Evolutionary conservation across 2,888 invertebrate genomes (phyloP).

Genomic region (Thelaira solivaga): DNA sequence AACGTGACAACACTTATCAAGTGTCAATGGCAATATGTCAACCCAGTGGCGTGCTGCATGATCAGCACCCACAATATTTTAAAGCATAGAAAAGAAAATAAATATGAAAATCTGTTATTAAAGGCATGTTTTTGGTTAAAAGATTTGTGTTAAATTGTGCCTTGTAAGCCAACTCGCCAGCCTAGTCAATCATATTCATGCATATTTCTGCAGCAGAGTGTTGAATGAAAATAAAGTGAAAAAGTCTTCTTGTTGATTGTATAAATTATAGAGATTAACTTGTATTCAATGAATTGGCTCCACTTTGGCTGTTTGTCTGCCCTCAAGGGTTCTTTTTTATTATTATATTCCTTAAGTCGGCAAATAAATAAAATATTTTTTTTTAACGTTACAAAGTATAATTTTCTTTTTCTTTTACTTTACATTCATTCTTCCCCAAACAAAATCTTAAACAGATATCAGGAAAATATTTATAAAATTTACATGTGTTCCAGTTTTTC

Average conservation of each 20-base stretch:
- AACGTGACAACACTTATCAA: slow-evolving; percentile 68
- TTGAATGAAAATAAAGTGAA: slow-evolving; percentile 25
- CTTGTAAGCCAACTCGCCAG: slow-evolving; percentile 53
- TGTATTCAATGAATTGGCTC: slow-evolving; percentile 54
- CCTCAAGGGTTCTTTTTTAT: slow-evolving; percentile 32
- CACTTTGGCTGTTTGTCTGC: slow-evolving; percentile 52
- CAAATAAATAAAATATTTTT: too few species aligned
- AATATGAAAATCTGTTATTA: slow-evolving; percentile 59
- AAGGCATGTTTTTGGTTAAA: slow-evolving; percentile 50
- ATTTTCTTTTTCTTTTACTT: neutral
- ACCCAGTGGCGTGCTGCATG: slow-evolving; percentile 63
- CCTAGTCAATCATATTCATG: too few species aligned
- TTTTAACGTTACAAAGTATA: neutral
- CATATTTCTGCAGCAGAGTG: too few species aligned
- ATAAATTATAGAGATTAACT: slow-evolving; percentile 54
- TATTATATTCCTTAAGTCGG: too few species aligned
- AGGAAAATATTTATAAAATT: slow-evolving; percentile 6
- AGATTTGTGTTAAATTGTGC: slow-evolving; percentile 46
- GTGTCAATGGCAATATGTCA: slow-evolving; percentile 71
- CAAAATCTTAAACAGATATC: neutral
- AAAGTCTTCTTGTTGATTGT: slow-evolving; percentile 39
- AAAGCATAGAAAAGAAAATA: slow-evolving; percentile 35
- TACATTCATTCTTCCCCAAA: neutral
- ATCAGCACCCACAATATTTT: slow-evolving; percentile 64
- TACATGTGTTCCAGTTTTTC: slow-evolving; percentile 50